These are phyloP conservation scores for Apogon talboti DNA, from an alignment of 2,797 vertebrate species.

Conservation along the genomic window DNA sequence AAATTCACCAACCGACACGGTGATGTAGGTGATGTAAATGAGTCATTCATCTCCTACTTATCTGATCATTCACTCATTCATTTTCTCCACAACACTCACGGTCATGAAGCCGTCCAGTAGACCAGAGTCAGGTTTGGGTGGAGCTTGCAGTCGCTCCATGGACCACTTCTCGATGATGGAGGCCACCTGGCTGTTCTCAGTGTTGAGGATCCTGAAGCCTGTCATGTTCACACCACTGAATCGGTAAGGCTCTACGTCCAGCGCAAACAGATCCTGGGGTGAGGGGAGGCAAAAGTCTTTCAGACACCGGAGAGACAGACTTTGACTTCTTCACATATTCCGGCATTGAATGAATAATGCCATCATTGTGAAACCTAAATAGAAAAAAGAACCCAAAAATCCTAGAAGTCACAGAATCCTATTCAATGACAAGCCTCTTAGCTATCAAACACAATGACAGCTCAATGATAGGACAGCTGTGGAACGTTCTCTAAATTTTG, in stretches of 20 bases:
- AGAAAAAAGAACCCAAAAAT: background rate
- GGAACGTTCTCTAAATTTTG: background rate
- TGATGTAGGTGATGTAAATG: background rate
- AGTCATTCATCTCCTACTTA: background rate
- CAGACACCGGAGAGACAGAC: background rate
- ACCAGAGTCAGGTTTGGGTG: slow-evolving; percentile 89
- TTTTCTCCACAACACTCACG: slow-evolving; percentile 80
- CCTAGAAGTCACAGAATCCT: background rate
- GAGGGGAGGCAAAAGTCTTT: background rate
- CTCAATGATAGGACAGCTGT: background rate
- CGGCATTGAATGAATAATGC: too few relatives aligned
- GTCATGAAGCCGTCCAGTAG: slow-evolving; percentile 96
- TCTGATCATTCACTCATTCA: background rate
- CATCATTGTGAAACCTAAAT: background rate
- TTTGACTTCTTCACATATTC: background rate
- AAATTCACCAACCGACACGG: too few relatives aligned
- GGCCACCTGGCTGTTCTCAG: slow-evolving; percentile 89
- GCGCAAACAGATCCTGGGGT: slow-evolving; percentile 92
- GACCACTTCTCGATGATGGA: slow-evolving; percentile 95
- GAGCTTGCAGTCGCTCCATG: slow-evolving; percentile 91
- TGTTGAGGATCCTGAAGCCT: slow-evolving; percentile 93
- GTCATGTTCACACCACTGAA: slow-evolving; percentile 98
- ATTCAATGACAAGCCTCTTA: background rate
- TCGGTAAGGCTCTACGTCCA: slow-evolving; percentile 95
- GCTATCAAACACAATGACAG: background rate